phyloP scores from a whole-genome alignment of 2,888 invertebrate genomes.

The Lacanobia oleracea region DNA sequence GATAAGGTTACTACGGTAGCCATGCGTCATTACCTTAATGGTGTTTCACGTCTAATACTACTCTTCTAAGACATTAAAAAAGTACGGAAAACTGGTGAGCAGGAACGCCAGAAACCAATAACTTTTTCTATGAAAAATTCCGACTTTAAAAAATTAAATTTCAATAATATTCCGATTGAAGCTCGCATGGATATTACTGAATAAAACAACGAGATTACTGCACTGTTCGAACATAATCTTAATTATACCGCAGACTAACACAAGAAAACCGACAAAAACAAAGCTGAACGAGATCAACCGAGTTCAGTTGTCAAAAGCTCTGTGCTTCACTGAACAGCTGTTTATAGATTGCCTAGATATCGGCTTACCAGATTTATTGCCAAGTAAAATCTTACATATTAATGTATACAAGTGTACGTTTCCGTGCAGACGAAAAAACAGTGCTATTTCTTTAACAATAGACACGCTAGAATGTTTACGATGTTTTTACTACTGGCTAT shows the following conservation, averaged over 20 bases:
- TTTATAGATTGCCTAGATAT: slow-evolving; percentile 64
- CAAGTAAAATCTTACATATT: slow-evolving; percentile 60
- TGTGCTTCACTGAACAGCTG: slow-evolving; percentile 64
- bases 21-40: slow-evolving; percentile 43
- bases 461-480: slow-evolving; percentile 78
- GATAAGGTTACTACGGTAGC: slow-evolving; percentile 49
- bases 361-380: slow-evolving; percentile 61
- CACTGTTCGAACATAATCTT: slow-evolving; percentile 55
- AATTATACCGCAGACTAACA: slow-evolving; percentile 54
- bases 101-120: slow-evolving; percentile 44
- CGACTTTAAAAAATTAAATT: slow-evolving; percentile 32
- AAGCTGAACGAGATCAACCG: slow-evolving; percentile 45
- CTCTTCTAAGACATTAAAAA: slow-evolving; percentile 44
- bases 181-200: slow-evolving; percentile 35
- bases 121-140: slow-evolving; percentile 31
- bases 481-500: slow-evolving; percentile 74
- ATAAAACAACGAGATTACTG: slow-evolving; percentile 51
- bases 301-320: slow-evolving; percentile 65
- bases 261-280: slow-evolving; percentile 56
- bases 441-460: slow-evolving; percentile 73
- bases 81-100: slow-evolving; percentile 27
- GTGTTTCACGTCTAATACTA: slow-evolving; percentile 28
- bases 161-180: slow-evolving; percentile 58
- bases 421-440: slow-evolving; percentile 72
- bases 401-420: slow-evolving; percentile 66